Evolutionary conservation across 2,888 invertebrate genomes (phyloP).

Genomic region (Phyllotreta striolata): DNA sequence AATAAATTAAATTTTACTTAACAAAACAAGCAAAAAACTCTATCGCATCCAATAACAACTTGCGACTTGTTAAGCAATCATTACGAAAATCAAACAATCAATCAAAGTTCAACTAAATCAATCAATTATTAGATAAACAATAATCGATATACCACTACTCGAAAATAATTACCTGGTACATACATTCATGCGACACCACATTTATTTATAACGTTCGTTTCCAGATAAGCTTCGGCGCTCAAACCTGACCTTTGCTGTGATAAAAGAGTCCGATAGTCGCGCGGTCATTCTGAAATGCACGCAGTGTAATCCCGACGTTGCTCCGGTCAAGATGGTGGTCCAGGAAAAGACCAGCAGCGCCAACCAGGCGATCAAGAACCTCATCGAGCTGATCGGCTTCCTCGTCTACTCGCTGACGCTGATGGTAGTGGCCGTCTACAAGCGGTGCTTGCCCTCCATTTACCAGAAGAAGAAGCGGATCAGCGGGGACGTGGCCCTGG

Average conservation of each 20-base stretch:
- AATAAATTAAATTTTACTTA: too few species aligned
- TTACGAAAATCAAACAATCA: too few species aligned
- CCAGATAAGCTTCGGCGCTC: slow-evolving; percentile 29
- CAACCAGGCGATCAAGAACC: slow-evolving; percentile 64
- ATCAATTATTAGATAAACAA: too few species aligned
- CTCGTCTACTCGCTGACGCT: slow-evolving; percentile 57
- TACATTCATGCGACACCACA: not conserved
- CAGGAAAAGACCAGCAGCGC: slow-evolving; percentile 45
- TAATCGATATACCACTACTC: not conserved
- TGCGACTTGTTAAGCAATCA: too few species aligned
- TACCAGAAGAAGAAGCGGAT: slow-evolving; percentile 75
- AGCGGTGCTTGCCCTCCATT: slow-evolving; percentile 65
- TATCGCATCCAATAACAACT: too few species aligned
- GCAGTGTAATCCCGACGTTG: slow-evolving; percentile 6
- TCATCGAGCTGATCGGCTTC: slow-evolving; percentile 64
- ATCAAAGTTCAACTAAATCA: too few species aligned
- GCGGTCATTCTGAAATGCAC: slow-evolving; percentile 1
- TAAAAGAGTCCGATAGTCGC: slow-evolving; percentile 13
- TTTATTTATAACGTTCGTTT: slow-evolving; percentile 18
- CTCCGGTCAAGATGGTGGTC: slow-evolving; percentile 27
- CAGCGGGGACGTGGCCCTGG: slow-evolving; percentile 79
- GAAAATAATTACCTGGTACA: not conserved
- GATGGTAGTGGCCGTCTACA: slow-evolving; percentile 45
- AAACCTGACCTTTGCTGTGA: slow-evolving; percentile 29
- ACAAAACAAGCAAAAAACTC: too few species aligned